Conservation (phyloP, 2,797 vertebrate species). For the Lepus townsendii region DNA sequence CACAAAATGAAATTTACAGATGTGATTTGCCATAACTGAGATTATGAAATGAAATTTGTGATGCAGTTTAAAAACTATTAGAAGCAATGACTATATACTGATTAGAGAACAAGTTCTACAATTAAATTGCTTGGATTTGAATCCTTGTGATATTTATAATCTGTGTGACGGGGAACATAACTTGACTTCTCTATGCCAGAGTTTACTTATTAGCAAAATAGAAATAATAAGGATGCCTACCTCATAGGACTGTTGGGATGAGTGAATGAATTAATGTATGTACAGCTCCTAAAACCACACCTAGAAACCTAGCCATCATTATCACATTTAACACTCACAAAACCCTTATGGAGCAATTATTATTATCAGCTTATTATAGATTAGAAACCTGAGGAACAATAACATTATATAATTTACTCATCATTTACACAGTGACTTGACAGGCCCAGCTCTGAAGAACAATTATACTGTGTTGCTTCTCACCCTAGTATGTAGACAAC, state of each 20-base stretch:
- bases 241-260: background rate
- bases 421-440: background rate
- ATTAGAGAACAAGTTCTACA: background rate
- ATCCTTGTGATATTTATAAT: background rate
- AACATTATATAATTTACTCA: background rate
- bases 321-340: slow-evolving; percentile 32
- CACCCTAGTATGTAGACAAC: background rate
- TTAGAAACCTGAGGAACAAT: background rate
- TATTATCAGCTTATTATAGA: background rate
- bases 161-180: background rate
- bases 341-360: background rate
- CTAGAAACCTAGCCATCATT: background rate
- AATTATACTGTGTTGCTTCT: background rate
- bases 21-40: background rate
- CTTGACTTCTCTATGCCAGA: background rate
- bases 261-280: background rate
- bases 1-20: background rate
- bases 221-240: background rate
- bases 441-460: background rate
- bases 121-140: background rate
- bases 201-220: background rate
- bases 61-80: background rate
- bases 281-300: background rate
- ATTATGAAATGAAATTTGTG: background rate
- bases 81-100: background rate